Evolutionary conservation across 2,113 vertebrate species (phyloP).

Genomic region (Megaceryle maxima): DNA sequence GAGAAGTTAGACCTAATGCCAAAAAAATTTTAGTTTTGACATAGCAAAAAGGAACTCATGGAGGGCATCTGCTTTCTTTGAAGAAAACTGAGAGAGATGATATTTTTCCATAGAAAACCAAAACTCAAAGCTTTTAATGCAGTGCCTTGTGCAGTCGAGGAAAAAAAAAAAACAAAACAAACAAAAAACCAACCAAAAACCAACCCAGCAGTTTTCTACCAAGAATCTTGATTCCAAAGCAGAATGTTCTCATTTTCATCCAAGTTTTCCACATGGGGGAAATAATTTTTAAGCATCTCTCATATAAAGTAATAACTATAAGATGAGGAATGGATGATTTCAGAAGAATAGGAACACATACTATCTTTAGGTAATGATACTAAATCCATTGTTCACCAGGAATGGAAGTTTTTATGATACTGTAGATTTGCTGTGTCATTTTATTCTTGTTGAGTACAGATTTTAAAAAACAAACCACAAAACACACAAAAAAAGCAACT

Average conservation of each 20-base stretch:
- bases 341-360: not conserved
- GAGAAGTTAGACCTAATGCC: not conserved
- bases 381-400: slow-evolving; percentile 4
- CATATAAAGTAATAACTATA: slow-evolving; percentile 34
- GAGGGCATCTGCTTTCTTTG: not conserved
- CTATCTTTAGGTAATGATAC: slow-evolving; percentile 26
- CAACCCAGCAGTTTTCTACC: not conserved
- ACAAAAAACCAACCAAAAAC: no score
- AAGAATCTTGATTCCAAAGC: slow-evolving; percentile 17
- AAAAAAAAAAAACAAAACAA: not conserved
- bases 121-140: not conserved
- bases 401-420: slow-evolving; percentile 4
- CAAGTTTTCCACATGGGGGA: slow-evolving; percentile 25
- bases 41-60: not conserved
- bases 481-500: not conserved
- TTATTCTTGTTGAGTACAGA: slow-evolving; percentile 12
- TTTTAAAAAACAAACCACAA: not conserved
- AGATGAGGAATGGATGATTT: not conserved
- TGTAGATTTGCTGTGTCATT: not conserved
- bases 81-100: not conserved
- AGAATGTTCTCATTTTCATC: slow-evolving; percentile 50
- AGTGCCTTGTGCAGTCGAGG: not conserved
- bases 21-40: not conserved
- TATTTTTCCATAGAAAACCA: not conserved
- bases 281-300: slow-evolving; percentile 40